These are phyloP conservation scores for Mustela nigripes DNA, from an alignment of 2,113 vertebrate genomes.

Conservation along the genomic window DNA sequence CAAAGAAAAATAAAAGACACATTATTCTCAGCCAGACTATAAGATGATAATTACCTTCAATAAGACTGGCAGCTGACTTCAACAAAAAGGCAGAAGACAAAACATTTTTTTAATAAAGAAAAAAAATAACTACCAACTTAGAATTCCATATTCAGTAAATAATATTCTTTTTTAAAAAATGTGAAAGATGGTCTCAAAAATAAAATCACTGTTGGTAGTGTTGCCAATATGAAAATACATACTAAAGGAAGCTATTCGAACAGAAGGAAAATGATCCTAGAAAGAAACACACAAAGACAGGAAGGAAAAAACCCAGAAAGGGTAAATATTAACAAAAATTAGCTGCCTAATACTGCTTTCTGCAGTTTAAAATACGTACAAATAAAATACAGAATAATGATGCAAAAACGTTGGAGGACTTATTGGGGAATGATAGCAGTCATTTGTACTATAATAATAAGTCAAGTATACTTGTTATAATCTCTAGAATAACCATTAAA, in stretches of 20 bases:
- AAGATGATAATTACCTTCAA: background rate
- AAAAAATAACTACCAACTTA: constrained; percentile 4
- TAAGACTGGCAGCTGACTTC: background rate
- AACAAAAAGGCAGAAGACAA: constrained; percentile 43
- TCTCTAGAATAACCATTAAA: background rate
- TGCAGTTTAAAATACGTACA: background rate
- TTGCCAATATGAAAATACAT: background rate
- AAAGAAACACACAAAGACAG: background rate
- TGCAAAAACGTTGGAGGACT: background rate
- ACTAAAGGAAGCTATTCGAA: background rate
- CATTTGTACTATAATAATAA: background rate
- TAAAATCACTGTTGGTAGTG: background rate
- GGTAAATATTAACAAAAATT: background rate
- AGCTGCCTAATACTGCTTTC: background rate
- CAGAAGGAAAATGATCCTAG: background rate
- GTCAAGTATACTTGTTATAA: background rate
- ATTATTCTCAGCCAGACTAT: background rate
- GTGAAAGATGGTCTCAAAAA: background rate
- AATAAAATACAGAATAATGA: constrained; percentile 23
- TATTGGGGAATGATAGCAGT: background rate
- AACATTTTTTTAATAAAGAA: background rate
- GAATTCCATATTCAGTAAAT: background rate
- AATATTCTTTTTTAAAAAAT: background rate
- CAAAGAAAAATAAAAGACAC: background rate
- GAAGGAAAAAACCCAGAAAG: background rate